These are phyloP conservation scores for Bellardia pandia DNA, from an alignment of 2,888 invertebrate genomes.

Conservation along the genomic window DNA sequence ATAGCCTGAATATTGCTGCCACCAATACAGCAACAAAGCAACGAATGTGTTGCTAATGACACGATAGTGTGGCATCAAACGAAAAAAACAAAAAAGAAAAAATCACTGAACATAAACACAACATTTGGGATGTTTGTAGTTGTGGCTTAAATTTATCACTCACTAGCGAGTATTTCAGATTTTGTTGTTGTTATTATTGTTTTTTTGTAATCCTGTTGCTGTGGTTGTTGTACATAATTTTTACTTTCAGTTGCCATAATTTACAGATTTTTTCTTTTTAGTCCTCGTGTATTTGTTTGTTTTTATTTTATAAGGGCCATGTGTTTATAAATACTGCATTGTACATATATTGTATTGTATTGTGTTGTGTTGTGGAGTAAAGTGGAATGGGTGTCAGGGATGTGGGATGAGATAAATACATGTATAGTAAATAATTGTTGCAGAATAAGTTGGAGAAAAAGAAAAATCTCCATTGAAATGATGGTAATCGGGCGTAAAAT, in stretches of 20 bases:
- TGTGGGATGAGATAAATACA: conserved; percentile 18
- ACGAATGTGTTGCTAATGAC: conserved; percentile 43
- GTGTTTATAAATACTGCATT: conserved; percentile 44
- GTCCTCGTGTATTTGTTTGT: not conserved
- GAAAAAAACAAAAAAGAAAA: conserved; percentile 17
- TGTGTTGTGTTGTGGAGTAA: not conserved
- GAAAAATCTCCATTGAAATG: conserved; percentile 57
- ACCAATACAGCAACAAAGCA: conserved; percentile 7
- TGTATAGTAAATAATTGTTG: conserved; percentile 25
- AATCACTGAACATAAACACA: conserved; percentile 45
- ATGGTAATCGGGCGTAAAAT: conserved; percentile 69
- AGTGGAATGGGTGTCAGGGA: conserved; percentile 3
- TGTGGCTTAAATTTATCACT: conserved; percentile 67
- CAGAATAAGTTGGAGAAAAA: conserved; percentile 13
- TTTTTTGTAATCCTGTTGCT: conserved; percentile 9
- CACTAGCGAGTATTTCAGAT: conserved; percentile 58
- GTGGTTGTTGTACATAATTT: conserved; percentile 58
- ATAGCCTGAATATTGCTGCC: not conserved
- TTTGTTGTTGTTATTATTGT: conserved; percentile 34
- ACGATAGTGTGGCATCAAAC: conserved; percentile 20
- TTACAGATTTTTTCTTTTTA: conserved; percentile 33
- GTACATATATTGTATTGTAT: not conserved
- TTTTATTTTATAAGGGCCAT: conserved; percentile 4
- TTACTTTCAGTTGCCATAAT: conserved; percentile 58
- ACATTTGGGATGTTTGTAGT: conserved; percentile 39